Evolutionary conservation across 2,888 invertebrate genomes (phyloP).

Genomic region (Timandra comae): DNA sequence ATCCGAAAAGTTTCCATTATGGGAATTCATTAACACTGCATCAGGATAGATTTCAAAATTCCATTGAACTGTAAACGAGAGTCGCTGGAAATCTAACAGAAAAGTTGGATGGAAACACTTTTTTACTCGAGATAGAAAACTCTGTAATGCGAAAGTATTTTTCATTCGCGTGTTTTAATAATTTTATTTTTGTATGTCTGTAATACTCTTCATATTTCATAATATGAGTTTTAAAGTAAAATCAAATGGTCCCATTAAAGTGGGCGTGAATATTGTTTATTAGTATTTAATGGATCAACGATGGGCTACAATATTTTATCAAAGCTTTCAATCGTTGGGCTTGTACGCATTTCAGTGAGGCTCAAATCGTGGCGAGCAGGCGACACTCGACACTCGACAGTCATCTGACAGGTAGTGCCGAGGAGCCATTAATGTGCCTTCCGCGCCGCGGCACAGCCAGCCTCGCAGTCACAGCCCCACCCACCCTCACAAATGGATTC

Average conservation of each 20-base stretch:
- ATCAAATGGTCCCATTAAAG: too few species aligned
- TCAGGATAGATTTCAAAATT: slow-evolving; percentile 51
- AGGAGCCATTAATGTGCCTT: slow-evolving; percentile 56
- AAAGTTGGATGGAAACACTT: slow-evolving; percentile 53
- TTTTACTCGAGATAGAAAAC: slow-evolving; percentile 41
- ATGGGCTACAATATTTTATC: slow-evolving; percentile 7
- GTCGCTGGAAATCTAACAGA: slow-evolving; percentile 52
- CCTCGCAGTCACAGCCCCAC: neutral
- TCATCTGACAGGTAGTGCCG: slow-evolving; percentile 61
- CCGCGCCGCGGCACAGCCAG: slow-evolving; percentile 22
- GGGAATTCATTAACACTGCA: slow-evolving; percentile 49
- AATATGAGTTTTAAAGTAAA: too few species aligned
- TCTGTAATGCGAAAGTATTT: slow-evolving; percentile 35
- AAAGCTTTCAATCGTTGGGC: slow-evolving; percentile 22
- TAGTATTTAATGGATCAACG: slow-evolving; percentile 9
- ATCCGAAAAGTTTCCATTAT: slow-evolving; percentile 41
- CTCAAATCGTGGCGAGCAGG: slow-evolving; percentile 32
- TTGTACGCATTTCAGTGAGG: slow-evolving; percentile 29
- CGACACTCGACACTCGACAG: slow-evolving; percentile 58
- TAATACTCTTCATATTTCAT: too few species aligned
- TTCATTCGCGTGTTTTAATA: slow-evolving; percentile 29
- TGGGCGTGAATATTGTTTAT: neutral
- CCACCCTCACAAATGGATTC: slow-evolving; percentile 33
- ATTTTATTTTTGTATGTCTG: too few species aligned
- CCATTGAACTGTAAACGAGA: slow-evolving; percentile 49